Percentiles rank a stretch among this genome's conserved stretches.
These are phyloP conservation scores for Rissa tridactyla DNA, from an alignment of 2,113 vertebrate genomes.

Conservation along the genomic window DNA sequence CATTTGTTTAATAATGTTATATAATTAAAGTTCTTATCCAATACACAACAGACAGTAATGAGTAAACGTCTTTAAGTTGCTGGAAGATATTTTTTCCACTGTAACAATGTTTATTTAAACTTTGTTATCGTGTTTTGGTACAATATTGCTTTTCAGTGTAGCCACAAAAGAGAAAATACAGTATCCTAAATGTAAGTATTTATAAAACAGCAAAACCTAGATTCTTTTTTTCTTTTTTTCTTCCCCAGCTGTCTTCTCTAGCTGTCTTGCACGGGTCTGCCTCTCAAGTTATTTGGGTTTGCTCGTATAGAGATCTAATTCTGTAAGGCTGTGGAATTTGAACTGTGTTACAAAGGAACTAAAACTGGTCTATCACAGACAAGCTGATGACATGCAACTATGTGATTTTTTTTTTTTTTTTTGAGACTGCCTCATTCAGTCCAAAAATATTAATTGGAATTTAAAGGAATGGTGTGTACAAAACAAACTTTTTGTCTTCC, in stretches of 20 bases:
- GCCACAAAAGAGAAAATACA: neutral
- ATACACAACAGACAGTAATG: neutral
- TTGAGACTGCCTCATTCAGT: neutral
- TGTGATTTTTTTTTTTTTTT: neutral
- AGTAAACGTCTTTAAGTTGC: neutral
- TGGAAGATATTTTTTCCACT: neutral
- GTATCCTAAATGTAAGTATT: neutral
- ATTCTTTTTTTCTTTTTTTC: neutral
- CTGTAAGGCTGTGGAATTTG: neutral
- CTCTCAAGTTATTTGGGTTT: neutral
- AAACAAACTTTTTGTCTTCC: neutral
- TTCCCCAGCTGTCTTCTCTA: neutral
- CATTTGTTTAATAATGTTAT: neutral
- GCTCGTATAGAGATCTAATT: neutral
- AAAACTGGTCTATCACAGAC: neutral
- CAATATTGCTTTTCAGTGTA: neutral
- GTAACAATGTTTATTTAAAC: neutral
- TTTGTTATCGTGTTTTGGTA: neutral
- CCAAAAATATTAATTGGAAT: neutral
- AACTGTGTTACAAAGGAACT: neutral
- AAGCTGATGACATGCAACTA: neutral
- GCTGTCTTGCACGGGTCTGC: neutral
- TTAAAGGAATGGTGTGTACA: neutral
- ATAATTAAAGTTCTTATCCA: neutral
- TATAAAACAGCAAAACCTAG: neutral